Conservation (phyloP, 2,888 invertebrate species). For the Tachina lurida region DNA sequence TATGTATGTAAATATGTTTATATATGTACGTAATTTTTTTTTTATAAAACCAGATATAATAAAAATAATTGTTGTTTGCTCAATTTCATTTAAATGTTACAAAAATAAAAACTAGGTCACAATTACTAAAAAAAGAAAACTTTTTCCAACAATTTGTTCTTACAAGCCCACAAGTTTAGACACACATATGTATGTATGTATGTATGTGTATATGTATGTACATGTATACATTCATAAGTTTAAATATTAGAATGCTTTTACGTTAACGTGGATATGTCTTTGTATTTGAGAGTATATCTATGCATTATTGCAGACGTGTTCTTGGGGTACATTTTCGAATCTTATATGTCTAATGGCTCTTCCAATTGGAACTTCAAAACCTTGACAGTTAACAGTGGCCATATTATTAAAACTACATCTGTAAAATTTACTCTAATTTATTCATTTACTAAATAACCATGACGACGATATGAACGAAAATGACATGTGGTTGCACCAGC, state of each 20-base stretch:
- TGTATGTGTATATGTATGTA: neutral
- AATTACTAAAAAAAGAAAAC: constrained; percentile 22
- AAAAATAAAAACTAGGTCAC: constrained; percentile 51
- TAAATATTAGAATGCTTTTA: neutral
- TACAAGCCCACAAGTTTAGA: constrained; percentile 1
- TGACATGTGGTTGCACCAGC: no score
- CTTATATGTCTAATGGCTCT: no score
- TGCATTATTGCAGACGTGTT: neutral
- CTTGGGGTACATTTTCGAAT: no score
- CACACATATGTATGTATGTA: neutral
- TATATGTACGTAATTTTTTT: neutral
- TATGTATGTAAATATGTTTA: no score
- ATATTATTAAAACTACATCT: no score
- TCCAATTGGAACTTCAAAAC: no score
- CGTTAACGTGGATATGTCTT: neutral
- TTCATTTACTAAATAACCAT: no score
- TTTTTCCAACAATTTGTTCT: constrained; percentile 34
- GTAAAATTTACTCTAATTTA: no score
- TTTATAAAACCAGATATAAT: constrained; percentile 29
- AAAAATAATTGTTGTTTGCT: constrained; percentile 38
- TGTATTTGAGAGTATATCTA: neutral
- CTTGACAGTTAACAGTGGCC: no score
- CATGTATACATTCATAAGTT: neutral
- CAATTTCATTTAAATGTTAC: constrained; percentile 47
- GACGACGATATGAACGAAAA: no score